phyloP scores from a whole-genome alignment of 2,113 vertebrate genomes.

The Tenrec ecaudatus region DNA sequence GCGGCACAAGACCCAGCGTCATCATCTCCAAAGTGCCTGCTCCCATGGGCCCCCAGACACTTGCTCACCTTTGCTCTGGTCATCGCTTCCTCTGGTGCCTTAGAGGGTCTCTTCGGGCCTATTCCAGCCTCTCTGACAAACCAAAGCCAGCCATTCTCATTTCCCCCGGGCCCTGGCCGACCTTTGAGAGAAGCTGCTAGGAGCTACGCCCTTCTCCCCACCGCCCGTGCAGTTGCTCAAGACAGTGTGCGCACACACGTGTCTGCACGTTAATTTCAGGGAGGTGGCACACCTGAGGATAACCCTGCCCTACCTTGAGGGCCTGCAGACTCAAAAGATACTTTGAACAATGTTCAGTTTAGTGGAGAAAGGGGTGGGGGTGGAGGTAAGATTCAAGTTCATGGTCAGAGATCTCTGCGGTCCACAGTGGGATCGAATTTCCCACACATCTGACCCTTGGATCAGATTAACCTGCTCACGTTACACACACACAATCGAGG shows the following conservation, averaged over 20 bases:
- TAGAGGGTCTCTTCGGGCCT: not conserved
- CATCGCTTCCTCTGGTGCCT: not conserved
- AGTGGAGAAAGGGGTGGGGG: not conserved
- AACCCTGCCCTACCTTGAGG: not conserved
- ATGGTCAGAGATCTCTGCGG: not conserved
- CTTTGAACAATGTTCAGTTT: not conserved
- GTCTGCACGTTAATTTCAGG: not conserved
- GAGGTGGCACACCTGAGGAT: not conserved
- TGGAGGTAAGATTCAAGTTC: not conserved
- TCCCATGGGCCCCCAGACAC: not conserved
- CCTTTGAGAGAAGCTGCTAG: slow-evolving; percentile 1
- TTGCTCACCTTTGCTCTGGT: not conserved
- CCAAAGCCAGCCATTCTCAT: not conserved
- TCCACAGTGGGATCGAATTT: slow-evolving; percentile 23
- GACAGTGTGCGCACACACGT: not conserved
- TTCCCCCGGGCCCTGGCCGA: not conserved
- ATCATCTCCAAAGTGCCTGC: not conserved
- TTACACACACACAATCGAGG: slow-evolving; percentile 39
- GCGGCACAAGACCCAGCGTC: too few relatives aligned
- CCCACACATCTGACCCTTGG: not conserved
- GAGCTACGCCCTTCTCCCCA: not conserved
- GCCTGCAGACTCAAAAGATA: not conserved
- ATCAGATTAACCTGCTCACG: slow-evolving; percentile 59
- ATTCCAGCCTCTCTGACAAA: not conserved
- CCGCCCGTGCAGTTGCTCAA: not conserved